Evolutionary conservation across 2,113 vertebrate genomes (phyloP).

Genomic region (Xiphophorus maculatus): DNA sequence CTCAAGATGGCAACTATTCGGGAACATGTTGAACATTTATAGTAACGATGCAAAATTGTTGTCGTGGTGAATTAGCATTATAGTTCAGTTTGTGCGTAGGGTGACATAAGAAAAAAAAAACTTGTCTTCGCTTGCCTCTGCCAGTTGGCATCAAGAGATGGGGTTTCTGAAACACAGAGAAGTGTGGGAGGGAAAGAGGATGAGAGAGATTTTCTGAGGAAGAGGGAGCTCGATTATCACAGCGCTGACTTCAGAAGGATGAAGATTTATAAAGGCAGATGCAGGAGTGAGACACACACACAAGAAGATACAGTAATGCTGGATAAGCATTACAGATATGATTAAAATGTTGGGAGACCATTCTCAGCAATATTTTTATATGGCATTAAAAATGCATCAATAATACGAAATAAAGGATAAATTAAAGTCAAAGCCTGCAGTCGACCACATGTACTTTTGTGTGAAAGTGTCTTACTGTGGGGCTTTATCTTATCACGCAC

Average conservation of each 20-base stretch:
- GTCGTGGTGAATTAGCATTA: slow-evolving; percentile 67
- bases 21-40: slow-evolving; percentile 63
- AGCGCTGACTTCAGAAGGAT: slow-evolving; percentile 64
- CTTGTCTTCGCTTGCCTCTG: slow-evolving; percentile 56
- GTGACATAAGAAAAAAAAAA: slow-evolving; percentile 69
- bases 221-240: slow-evolving; percentile 59
- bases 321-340: slow-evolving; percentile 29
- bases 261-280: slow-evolving; percentile 57
- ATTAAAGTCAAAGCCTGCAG: not conserved
- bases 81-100: slow-evolving; percentile 52
- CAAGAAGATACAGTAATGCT: slow-evolving; percentile 34
- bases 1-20: slow-evolving; percentile 40
- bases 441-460: not conserved
- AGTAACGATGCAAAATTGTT: slow-evolving; percentile 60
- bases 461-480: not conserved
- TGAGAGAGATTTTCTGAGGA: slow-evolving; percentile 63
- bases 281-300: slow-evolving; percentile 36
- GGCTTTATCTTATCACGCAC: not conserved
- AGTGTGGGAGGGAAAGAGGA: slow-evolving; percentile 72
- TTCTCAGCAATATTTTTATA: slow-evolving; percentile 9
- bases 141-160: slow-evolving; percentile 68
- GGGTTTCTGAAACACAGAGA: slow-evolving; percentile 62
- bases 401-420: slow-evolving; percentile 9
- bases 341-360: slow-evolving; percentile 20
- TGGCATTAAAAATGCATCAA: slow-evolving; percentile 15